phyloP scores from a whole-genome alignment of 1,140 invertebrate species.

The Drosophila pandora region DNA sequence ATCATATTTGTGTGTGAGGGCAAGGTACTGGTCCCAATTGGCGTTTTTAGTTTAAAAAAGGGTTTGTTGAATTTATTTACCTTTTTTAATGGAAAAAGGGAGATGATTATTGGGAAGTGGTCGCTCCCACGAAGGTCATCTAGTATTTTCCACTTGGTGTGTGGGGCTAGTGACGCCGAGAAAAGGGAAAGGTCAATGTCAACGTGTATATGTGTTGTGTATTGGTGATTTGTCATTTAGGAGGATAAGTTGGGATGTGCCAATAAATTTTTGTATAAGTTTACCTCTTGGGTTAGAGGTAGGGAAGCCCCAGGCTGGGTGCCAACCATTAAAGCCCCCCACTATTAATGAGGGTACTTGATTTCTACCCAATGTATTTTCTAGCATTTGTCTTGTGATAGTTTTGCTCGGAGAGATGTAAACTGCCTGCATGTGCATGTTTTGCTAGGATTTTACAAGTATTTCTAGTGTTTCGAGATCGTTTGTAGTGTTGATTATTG shows the following conservation, averaged over 20 bases:
- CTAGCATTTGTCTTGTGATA: not conserved
- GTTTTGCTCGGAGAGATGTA: not conserved
- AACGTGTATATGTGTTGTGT: too few relatives aligned
- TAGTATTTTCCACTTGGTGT: too few relatives aligned
- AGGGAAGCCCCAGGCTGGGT: not conserved
- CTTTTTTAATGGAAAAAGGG: not conserved
- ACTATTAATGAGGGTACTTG: not conserved
- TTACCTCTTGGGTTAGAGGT: not conserved
- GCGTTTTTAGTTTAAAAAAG: not conserved
- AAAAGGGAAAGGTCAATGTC: not conserved
- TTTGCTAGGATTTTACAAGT: not conserved
- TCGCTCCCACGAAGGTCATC: not conserved
- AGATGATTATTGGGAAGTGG: conserved; percentile 2
- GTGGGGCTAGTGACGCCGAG: too few relatives aligned
- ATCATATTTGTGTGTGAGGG: not conserved
- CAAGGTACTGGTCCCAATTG: not conserved
- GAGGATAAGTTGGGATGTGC: not conserved
- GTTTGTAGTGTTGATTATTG: not conserved
- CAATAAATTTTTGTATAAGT: not conserved
- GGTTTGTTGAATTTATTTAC: conserved; percentile 1
- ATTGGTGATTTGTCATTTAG: not conserved
- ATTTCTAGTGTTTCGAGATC: conserved; percentile 1
- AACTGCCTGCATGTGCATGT: not conserved
- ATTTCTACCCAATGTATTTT: not conserved
- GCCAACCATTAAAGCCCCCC: not conserved